Conservation (phyloP, 2,888 invertebrate species). For the Tenthredo notha region DNA sequence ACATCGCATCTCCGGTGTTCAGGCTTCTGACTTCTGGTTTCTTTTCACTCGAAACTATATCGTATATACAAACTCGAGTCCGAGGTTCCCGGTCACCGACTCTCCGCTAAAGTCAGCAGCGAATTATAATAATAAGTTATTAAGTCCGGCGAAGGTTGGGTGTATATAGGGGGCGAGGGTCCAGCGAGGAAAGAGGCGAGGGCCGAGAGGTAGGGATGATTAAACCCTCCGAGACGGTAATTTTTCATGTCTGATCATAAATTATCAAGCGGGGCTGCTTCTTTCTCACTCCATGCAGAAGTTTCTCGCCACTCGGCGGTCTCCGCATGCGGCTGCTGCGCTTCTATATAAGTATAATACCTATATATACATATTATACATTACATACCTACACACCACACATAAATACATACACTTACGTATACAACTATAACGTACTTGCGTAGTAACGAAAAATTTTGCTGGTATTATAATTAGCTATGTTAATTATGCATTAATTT, state of each 20-base stretch:
- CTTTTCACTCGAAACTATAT: neutral
- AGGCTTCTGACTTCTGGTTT: neutral
- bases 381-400: neutral
- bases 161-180: conserved; percentile 60
- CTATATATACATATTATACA: neutral
- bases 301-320: conserved; percentile 53
- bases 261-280: conserved; percentile 70
- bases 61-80: neutral
- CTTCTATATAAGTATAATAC: conserved; percentile 4
- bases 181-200: conserved; percentile 70
- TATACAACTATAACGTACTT: conserved; percentile 56
- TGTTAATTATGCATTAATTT: conserved; percentile 78
- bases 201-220: conserved; percentile 60
- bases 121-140: conserved; percentile 53
- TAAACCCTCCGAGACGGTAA: conserved; percentile 76
- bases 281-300: conserved; percentile 54
- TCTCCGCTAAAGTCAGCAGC: conserved; percentile 28
- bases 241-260: conserved; percentile 78
- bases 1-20: neutral
- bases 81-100: conserved; percentile 8
- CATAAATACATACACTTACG: neutral
- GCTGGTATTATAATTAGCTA: conserved; percentile 77
- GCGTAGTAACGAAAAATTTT: conserved; percentile 73
- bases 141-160: conserved; percentile 53
- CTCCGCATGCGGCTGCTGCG: conserved; percentile 71